Base-by-base conservation (phyloP, 2,797 vertebrate species). In the Poecilia gillii region DNA sequence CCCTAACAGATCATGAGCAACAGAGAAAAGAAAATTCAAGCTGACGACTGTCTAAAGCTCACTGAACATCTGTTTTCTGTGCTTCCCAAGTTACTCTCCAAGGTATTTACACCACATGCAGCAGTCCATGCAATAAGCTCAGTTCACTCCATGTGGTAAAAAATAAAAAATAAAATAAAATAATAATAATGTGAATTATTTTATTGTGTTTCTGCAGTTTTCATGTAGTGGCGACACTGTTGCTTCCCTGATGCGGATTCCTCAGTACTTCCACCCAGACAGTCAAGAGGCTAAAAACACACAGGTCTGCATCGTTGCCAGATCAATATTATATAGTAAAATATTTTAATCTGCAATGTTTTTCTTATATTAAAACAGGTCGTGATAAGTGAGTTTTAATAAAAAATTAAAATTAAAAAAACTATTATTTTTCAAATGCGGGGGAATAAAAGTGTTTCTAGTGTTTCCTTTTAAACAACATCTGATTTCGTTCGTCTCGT, bases 41-140 rank as follows among this genome's bases (percentile, higher is more conserved):
- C 82, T 20, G 97, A 98, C 45, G 97, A 98, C 91, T 95, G 96
- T 84, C 79, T 89, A 2, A 97, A 93, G 92, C 94, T 99, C 87
- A 98, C 97, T 25, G 93, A 96, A 79, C 96, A 97, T 90, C 96
- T 98, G 87, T 90, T 97, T 81, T n/a, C 73, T 73, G 94, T 94
- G 84, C 96, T 99, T 91, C 97, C 97, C 84, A 90, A 93, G 80
- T 94, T 99, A 81, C 94, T 99, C 89, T 95, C 95, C 74, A 98
- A 98, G 97, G 98, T 99, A 92, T 83, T 85, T 47, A 49, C 4
- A 23, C 18, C n/a, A 16, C 47, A 13, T 13, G 8, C n/a, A 2
- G 31, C 3, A 51, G 46, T 46, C 47, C 0, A 0, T 73, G 12
- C 33, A 1, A 72, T 25, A 31, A 64, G 31, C 47, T 31, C n/a